A percentile compares a stretch with the other conserved stretches of the same genome.
Conservation (phyloP, 2,888 invertebrate genomes). For the Nephrotoma flavescens region DNA sequence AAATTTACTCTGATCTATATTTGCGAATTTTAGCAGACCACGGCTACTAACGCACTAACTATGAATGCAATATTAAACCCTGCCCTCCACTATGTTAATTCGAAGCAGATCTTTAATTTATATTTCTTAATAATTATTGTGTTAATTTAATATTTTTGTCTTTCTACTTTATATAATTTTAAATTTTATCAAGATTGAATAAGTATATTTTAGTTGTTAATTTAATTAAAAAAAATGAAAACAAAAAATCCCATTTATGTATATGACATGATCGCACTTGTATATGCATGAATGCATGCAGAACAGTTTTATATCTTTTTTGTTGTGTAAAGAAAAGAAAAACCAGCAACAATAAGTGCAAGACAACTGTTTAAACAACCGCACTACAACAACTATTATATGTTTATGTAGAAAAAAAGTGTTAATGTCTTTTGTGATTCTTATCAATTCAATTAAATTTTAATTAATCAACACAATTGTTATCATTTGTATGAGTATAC, state of each 20-base stretch:
- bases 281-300: neutral
- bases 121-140: neutral
- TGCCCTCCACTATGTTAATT: neutral
- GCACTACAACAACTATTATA: neutral
- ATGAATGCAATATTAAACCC: neutral
- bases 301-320: neutral
- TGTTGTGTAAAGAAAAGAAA: neutral
- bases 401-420: neutral
- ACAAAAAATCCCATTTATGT: neutral
- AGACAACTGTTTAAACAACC: neutral
- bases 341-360: neutral
- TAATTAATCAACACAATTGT: neutral
- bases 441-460: neutral
- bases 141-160: neutral
- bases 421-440: neutral
- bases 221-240: neutral
- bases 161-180: neutral
- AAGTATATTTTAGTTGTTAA: neutral
- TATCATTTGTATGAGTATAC: neutral
- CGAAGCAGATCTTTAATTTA: neutral
- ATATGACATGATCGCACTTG: neutral
- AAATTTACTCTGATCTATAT: no score
- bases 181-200: neutral
- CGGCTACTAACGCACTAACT: no score
- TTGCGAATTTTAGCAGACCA: no score